These are phyloP conservation scores for Drosophila kurseongensis DNA, from an alignment of 1,140 invertebrate genomes.

Conservation along the genomic window DNA sequence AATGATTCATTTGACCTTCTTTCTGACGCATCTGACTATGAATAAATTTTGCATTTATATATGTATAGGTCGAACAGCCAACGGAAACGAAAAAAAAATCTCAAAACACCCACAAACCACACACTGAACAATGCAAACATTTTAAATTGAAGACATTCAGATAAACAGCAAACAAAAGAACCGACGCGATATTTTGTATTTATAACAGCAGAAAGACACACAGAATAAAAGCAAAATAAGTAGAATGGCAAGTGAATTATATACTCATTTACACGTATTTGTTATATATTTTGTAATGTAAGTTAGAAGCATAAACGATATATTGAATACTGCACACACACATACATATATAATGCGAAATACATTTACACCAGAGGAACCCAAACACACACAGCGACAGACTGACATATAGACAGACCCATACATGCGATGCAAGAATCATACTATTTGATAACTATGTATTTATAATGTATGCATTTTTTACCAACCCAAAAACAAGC, in stretches of 20 bases:
- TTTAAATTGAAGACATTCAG: slow-evolving; percentile 32
- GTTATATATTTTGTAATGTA: slow-evolving; percentile 83
- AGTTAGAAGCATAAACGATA: slow-evolving; percentile 72
- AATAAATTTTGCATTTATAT: slow-evolving; percentile 71
- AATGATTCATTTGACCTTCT: slow-evolving; percentile 28
- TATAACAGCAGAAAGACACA: slow-evolving; percentile 22
- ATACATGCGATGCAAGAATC: slow-evolving; percentile 32
- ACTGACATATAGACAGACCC: slow-evolving; percentile 21
- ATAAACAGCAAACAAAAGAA: slow-evolving; percentile 32
- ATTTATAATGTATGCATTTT: slow-evolving; percentile 84
- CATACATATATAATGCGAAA: slow-evolving; percentile 58
- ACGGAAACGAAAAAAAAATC: slow-evolving; percentile 24
- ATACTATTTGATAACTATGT: slow-evolving; percentile 83
- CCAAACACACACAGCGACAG: slow-evolving; percentile 22
- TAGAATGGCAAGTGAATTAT: slow-evolving; percentile 50
- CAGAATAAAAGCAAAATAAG: slow-evolving; percentile 38
- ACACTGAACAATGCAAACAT: slow-evolving; percentile 18
- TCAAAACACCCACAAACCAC: slow-evolving; percentile 4
- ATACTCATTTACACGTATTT: slow-evolving; percentile 75
- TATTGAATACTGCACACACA: slow-evolving; percentile 47
- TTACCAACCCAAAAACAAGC: slow-evolving; percentile 64
- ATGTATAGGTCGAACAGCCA: slow-evolving; percentile 50
- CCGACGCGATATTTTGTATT: slow-evolving; percentile 60
- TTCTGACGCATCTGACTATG: slow-evolving; percentile 43
- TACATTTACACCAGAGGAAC: slow-evolving; percentile 43